Evolutionary conservation across 2,113 vertebrate genomes (phyloP).

Genomic region (Mugil cephalus): DNA sequence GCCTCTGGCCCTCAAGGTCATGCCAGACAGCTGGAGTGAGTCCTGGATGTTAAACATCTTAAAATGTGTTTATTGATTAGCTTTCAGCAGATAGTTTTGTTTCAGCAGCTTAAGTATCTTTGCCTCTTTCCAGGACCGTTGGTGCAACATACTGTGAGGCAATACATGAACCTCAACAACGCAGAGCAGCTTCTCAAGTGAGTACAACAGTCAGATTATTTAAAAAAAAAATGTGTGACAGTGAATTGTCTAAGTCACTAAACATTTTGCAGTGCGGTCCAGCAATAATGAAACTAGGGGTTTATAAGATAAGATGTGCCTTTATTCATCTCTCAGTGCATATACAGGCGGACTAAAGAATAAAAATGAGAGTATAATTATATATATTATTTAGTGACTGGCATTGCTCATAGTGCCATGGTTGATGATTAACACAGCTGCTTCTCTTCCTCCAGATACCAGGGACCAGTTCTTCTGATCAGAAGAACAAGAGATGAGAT

Average conservation of each 20-base stretch:
- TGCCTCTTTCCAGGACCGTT: constrained; percentile 81
- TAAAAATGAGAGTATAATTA: no score
- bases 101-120: constrained; percentile 5
- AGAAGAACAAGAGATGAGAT: constrained; percentile 94
- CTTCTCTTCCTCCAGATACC: constrained; percentile 82
- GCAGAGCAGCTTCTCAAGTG: constrained; percentile 93
- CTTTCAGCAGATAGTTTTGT: not conserved
- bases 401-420: not conserved
- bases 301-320: no score
- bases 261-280: constrained; percentile 12
- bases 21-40: constrained; percentile 96
- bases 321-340: no score
- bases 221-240: constrained; percentile 4
- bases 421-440: constrained; percentile 3
- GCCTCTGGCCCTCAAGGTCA: constrained; percentile 93
- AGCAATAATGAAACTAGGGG: constrained; percentile 11
- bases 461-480: constrained; percentile 91
- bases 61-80: not conserved
- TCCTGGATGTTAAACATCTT: constrained; percentile 18
- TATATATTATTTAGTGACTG: no score
- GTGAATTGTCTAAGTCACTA: constrained; percentile 13
- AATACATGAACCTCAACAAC: constrained; percentile 93
- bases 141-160: constrained; percentile 91
- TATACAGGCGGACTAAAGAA: no score
- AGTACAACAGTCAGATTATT: constrained; percentile 37